Percentiles rank a stretch among this genome's conserved stretches.
Evolutionary conservation across 2,797 vertebrate species (phyloP).

Genomic region (Manis javanica): DNA sequence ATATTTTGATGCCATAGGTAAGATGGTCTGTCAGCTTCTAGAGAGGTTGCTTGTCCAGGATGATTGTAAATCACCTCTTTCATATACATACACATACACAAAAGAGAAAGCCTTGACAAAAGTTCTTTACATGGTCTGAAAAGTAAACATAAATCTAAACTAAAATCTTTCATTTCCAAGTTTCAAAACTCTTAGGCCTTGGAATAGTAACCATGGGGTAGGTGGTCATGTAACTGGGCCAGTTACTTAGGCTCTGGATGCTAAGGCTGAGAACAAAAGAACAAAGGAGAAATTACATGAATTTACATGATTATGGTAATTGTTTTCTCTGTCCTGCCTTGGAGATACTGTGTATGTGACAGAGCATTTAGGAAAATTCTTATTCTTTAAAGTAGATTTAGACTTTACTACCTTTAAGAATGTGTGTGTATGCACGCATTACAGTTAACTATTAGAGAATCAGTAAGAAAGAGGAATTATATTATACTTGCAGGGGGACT

Average conservation of each 20-base stretch:
- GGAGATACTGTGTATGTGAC: not conserved
- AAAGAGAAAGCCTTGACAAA: not conserved
- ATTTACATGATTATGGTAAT: not conserved
- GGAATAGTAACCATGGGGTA: not conserved
- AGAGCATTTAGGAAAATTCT: not conserved
- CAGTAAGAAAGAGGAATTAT: not conserved
- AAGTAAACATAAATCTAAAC: not conserved
- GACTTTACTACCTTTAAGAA: not conserved
- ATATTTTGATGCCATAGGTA: not conserved
- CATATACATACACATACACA: not conserved
- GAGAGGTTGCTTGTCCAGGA: not conserved
- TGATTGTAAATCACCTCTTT: not conserved
- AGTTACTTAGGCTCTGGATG: not conserved
- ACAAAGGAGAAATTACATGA: not conserved
- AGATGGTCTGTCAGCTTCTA: not conserved
- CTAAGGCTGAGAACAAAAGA: conserved; percentile 15
- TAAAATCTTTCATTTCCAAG: not conserved
- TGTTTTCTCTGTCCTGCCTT: not conserved
- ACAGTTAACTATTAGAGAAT: not conserved
- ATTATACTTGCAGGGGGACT: not conserved
- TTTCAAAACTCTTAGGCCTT: conserved; percentile 22
- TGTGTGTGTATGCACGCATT: not conserved
- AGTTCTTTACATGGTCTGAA: not conserved
- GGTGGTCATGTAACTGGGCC: not conserved
- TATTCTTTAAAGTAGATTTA: conserved; percentile 27